Base-by-base conservation (phyloP, 1,140 invertebrate species). In the Oedothorax gibbosus region DNA sequence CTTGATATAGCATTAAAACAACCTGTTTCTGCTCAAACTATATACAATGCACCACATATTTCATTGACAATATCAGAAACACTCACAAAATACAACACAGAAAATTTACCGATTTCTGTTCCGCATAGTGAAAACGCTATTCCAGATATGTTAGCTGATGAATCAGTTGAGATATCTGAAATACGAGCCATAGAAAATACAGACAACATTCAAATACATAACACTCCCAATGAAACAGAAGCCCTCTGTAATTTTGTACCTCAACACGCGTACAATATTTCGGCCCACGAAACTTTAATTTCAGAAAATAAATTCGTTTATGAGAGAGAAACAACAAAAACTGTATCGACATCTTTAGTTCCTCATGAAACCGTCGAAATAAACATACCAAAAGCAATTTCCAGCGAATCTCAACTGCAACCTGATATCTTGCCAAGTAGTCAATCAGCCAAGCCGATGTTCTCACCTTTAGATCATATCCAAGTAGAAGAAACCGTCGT, bases 321-420 rank as follows among this genome's bases (percentile, higher is more conserved):
- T 20, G 18, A 75, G 60, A 35, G 9, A 21, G 49, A 60, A 77
- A 50, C 0, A 20, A 15, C 54, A n/a, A 75, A 82, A 69, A 73
- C 57, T 14, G 57, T 71, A 35, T 77, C 69, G 60, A 62, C 78
- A n/a, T 54, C 72, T 51, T 72, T 85, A 85, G 49, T 85, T 85
- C 83, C 83, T 14, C 83, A 85, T 53, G 75, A 85, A 78, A 60
- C 83, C 7, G n/a, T 85, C n/a, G 53, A 85, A 53, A 54, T 85
- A 60, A 78, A 49, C 71, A 9, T 85, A 57, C n/a, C 71, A 35
- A 56, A 86, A 21, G 35, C 85, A 54, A 51, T 82, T 62, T 56
- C 85, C 51, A 86, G 84, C 49, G 87, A 87, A 86, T 82, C 84
- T 57, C 84, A 86, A 89, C 65, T 87, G 35, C 14, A 12, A 8